phyloP scores from a whole-genome alignment of 2,113 vertebrate genomes.

The Lasiurus cinereus region DNA sequence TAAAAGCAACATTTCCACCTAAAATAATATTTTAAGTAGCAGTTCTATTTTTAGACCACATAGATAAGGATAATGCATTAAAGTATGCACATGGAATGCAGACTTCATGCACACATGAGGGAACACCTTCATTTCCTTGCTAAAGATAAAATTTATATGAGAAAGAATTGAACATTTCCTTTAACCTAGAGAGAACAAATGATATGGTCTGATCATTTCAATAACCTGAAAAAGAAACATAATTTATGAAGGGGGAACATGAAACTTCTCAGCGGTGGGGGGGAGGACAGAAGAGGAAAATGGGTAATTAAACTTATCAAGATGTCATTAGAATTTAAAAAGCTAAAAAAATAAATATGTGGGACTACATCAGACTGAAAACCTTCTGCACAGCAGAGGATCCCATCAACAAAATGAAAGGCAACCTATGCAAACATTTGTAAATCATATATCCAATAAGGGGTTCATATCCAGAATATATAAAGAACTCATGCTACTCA shows the following conservation, averaged over 20 bases:
- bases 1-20: slow-evolving; percentile 39
- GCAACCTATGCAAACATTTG: background rate
- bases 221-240: background rate
- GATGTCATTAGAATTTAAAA: background rate
- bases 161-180: background rate
- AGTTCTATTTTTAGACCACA: slow-evolving; percentile 66
- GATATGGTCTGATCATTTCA: slow-evolving; percentile 17
- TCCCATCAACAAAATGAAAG: background rate
- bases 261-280: background rate
- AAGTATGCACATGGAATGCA: background rate
- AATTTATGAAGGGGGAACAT: background rate
- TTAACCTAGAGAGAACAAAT: background rate
- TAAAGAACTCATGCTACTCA: background rate
- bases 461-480: background rate
- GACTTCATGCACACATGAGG: background rate
- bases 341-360: background rate
- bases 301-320: background rate
- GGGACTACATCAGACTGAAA: background rate
- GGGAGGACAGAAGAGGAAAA: background rate
- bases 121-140: background rate
- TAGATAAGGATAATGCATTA: slow-evolving; percentile 45
- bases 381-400: background rate
- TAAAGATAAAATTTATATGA: slow-evolving; percentile 28
- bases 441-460: background rate
- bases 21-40: slow-evolving; percentile 58